phyloP scores from a whole-genome alignment of 1,140 invertebrate genomes.

The Apolygus lucorum region DNA sequence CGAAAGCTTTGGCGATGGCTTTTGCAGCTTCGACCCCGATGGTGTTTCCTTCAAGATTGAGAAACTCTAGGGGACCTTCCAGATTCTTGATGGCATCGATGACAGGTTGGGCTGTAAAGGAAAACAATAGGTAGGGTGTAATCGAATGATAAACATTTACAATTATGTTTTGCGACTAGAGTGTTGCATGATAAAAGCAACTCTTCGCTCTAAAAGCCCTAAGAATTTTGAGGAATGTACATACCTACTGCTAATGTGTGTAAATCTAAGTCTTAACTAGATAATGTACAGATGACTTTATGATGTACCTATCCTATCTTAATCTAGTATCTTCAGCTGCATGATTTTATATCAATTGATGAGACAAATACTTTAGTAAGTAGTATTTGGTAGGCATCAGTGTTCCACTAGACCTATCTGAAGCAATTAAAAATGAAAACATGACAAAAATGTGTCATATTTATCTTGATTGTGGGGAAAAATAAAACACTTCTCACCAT shows the following conservation, averaged over 20 bases:
- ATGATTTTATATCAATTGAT: background rate
- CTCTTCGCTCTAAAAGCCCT: background rate
- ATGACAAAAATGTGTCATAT: conserved; percentile 11
- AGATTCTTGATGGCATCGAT: conserved; percentile 54
- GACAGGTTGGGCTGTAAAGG: conserved; percentile 49
- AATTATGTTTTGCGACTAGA: conserved; percentile 14
- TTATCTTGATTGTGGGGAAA: conserved; percentile 2
- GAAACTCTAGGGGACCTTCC: conserved; percentile 47
- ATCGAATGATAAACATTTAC: conserved; percentile 28
- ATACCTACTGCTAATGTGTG: background rate
- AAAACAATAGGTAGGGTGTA: conserved; percentile 25
- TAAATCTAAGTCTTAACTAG: background rate
- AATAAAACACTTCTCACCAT: conserved; percentile 47
- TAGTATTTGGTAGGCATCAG: background rate
- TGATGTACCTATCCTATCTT: background rate
- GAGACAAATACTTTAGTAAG: background rate
- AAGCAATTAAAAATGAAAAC: background rate
- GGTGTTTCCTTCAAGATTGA: conserved; percentile 89
- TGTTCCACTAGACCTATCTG: too few species aligned
- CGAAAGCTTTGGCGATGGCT: conserved; percentile 70
- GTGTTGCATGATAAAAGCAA: background rate
- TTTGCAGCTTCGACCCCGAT: conserved; percentile 79
- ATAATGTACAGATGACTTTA: background rate
- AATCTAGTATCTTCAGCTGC: background rate
- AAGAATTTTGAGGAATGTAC: background rate